Conservation (phyloP, 2,113 vertebrate species). For the Chunga burmeisteri region DNA sequence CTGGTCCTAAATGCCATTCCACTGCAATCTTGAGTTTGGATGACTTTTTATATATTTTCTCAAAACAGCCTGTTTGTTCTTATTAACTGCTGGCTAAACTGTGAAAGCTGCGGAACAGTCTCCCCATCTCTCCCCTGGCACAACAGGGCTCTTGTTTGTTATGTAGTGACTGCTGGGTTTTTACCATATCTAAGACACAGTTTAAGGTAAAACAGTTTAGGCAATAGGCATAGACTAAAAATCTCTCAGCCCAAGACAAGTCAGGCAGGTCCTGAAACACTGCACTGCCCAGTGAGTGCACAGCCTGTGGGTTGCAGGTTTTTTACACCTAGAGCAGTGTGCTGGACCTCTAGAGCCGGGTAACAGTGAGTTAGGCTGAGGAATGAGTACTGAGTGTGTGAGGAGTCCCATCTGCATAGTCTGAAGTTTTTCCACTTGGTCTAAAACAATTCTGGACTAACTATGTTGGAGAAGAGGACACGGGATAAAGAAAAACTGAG, state of each 20-base stretch:
- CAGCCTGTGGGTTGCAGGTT: neutral
- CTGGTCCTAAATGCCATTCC: neutral
- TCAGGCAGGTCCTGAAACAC: neutral
- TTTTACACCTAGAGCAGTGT: neutral
- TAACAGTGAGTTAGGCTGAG: neutral
- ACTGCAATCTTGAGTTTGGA: neutral
- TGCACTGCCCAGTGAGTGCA: rapidly evolving
- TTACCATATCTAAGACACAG: neutral
- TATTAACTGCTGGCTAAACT: neutral
- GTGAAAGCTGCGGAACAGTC: neutral
- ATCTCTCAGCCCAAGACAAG: neutral
- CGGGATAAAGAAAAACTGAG: neutral
- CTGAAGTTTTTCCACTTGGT: neutral
- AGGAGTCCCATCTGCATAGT: neutral
- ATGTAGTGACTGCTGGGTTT: neutral
- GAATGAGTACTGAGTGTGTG: neutral
- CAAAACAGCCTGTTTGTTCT: neutral
- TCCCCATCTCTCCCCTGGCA: neutral
- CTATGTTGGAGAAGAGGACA: neutral
- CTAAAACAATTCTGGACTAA: neutral
- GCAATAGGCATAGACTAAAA: neutral
- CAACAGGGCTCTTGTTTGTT: neutral
- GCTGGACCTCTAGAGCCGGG: neutral
- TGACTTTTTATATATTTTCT: neutral
- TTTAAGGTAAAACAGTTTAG: neutral